Evolutionary conservation across 2,113 vertebrate genomes (phyloP).

Genomic region (Egretta garzetta): DNA sequence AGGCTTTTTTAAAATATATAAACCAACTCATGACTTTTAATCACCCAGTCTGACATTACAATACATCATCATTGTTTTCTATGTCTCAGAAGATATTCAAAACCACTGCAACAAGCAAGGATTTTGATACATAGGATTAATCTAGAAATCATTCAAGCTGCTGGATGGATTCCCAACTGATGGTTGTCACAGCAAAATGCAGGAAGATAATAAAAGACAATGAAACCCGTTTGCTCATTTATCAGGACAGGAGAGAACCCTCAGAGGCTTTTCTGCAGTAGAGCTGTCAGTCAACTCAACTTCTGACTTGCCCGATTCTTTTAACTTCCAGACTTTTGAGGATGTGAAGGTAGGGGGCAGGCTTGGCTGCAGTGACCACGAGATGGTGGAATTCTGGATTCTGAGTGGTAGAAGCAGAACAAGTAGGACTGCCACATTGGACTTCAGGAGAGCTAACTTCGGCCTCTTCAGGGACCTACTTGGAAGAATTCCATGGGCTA

Average conservation of each 20-base stretch:
- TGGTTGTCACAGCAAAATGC: background rate
- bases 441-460: no score
- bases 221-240: background rate
- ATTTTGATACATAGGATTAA: background rate
- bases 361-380: no score
- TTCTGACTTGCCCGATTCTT: background rate
- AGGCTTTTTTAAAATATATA: background rate
- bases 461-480: no score
- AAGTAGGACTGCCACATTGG: no score
- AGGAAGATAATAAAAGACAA: background rate
- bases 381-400: no score
- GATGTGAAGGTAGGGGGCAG: no score
- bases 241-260: background rate
- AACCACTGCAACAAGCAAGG: background rate
- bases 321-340: background rate
- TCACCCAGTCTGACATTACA: background rate
- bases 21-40: background rate
- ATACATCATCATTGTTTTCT: background rate
- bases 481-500: no score
- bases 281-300: background rate
- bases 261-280: background rate
- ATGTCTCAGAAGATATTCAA: background rate
- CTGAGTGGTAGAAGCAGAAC: no score
- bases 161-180: background rate
- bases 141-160: background rate